Conservation (phyloP, 2,888 invertebrate species). For the Volucella inflata region DNA sequence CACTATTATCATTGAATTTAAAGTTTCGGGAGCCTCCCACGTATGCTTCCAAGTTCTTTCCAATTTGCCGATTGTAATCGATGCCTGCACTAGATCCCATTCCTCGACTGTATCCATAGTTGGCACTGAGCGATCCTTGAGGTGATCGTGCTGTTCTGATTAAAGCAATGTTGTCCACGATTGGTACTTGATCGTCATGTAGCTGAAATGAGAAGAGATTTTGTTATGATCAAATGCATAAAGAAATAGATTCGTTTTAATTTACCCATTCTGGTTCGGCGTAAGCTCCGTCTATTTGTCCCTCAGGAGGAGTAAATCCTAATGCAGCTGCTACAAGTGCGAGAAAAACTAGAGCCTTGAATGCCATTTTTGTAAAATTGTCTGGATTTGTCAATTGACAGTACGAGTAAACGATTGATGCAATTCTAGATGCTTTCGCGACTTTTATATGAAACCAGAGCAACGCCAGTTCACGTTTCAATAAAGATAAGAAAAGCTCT, state of each 20-base stretch:
- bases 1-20: conserved; percentile 21
- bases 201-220: too few relatives aligned
- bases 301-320: conserved; percentile 35
- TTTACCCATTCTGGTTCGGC: neutral
- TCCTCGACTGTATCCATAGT: too few relatives aligned
- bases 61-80: neutral
- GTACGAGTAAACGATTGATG: conserved; percentile 9
- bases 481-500: too few relatives aligned
- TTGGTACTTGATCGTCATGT: conserved; percentile 12
- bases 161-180: conserved; percentile 20
- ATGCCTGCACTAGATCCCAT: too few relatives aligned
- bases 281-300: neutral
- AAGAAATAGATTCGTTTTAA: neutral
- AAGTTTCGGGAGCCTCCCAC: conserved; percentile 24
- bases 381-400: neutral
- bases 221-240: neutral
- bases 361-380: conserved; percentile 3
- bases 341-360: conserved; percentile 39
- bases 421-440: neutral
- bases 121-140: neutral
- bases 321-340: conserved; percentile 33
- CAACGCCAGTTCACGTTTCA: too few relatives aligned
- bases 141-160: conserved; percentile 10
- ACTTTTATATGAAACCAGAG: too few relatives aligned
- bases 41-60: conserved; percentile 17